These are phyloP conservation scores for Cataglyphis altisquamis DNA, from an alignment of 2,888 invertebrate species.

Conservation along the genomic window DNA sequence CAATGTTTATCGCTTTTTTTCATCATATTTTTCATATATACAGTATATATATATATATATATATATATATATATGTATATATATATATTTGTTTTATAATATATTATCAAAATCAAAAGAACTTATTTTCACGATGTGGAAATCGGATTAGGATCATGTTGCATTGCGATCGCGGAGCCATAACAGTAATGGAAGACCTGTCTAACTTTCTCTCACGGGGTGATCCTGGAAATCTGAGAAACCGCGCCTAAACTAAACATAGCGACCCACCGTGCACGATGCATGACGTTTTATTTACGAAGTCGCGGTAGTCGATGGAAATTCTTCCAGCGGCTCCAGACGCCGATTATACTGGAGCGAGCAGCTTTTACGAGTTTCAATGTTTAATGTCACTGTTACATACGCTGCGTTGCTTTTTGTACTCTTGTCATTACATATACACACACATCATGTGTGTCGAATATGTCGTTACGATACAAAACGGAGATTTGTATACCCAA, in stretches of 20 bases:
- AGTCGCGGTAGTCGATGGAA: slow-evolving; percentile 63
- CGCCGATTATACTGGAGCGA: slow-evolving; percentile 38
- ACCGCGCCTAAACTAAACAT: slow-evolving; percentile 81
- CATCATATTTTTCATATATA: too few relatives aligned
- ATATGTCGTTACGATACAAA: slow-evolving; percentile 13
- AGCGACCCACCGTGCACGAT: slow-evolving; percentile 69
- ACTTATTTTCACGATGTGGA: background rate
- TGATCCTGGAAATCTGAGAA: slow-evolving; percentile 79
- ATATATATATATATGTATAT: too few relatives aligned
- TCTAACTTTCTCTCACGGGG: slow-evolving; percentile 60
- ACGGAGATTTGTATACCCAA: background rate
- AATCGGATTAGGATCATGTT: background rate
- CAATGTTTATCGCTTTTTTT: too few relatives aligned
- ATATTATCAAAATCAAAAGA: background rate
- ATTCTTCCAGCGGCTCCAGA: slow-evolving; percentile 57
- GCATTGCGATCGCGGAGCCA: background rate
- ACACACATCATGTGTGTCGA: slow-evolving; percentile 5
- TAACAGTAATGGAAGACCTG: slow-evolving; percentile 54
- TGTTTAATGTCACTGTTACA: slow-evolving; percentile 51
- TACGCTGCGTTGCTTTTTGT: slow-evolving; percentile 34
- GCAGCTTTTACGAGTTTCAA: slow-evolving; percentile 42
- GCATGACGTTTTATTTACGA: slow-evolving; percentile 67
- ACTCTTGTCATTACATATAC: slow-evolving; percentile 22
- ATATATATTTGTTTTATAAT: too few relatives aligned
- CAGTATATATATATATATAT: too few relatives aligned